Percentiles rank a stretch among this genome's conserved stretches.
These are phyloP conservation scores for Acheta domesticus DNA, from an alignment of 2,888 invertebrate genomes.

Conservation along the genomic window DNA sequence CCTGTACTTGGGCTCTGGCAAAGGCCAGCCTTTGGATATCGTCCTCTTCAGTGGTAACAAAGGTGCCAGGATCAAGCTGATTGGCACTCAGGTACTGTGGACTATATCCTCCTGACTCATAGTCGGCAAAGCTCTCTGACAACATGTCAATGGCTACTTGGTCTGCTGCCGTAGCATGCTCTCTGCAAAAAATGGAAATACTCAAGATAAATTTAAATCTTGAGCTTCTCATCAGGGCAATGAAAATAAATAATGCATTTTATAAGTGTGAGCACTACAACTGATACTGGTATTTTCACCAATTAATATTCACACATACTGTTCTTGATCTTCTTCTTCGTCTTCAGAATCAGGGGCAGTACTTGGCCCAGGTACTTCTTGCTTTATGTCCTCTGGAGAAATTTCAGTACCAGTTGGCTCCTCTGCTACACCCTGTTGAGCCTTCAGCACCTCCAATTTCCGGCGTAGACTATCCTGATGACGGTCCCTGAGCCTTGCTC, in stretches of 20 bases:
- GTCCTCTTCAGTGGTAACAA: slow-evolving; percentile 71
- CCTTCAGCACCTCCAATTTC: slow-evolving; percentile 86
- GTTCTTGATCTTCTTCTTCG: slow-evolving; percentile 36
- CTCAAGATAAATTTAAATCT: no score
- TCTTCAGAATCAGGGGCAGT: slow-evolving; percentile 29
- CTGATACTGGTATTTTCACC: no score
- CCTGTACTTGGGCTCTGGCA: slow-evolving; percentile 65
- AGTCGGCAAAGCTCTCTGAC: slow-evolving; percentile 62
- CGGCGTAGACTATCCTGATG: slow-evolving; percentile 86
- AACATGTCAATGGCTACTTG: slow-evolving; percentile 53
- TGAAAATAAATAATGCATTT: background rate
- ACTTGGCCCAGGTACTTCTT: background rate
- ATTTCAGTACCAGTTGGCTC: slow-evolving; percentile 35
- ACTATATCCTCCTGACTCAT: slow-evolving; percentile 79
- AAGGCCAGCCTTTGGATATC: slow-evolving; percentile 72
- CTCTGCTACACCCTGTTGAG: slow-evolving; percentile 67
- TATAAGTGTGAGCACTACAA: background rate
- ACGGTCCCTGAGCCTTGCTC: slow-evolving; percentile 84
- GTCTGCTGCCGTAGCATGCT: slow-evolving; percentile 44
- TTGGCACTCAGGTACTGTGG: slow-evolving; percentile 63
- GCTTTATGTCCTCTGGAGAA: background rate
- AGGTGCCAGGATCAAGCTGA: slow-evolving; percentile 70
- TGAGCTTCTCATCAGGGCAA: background rate
- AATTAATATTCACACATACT: background rate
- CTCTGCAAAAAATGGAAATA: slow-evolving; percentile 29